Evolutionary conservation across 1,140 invertebrate species (phyloP).

Genomic region (Nylanderia fulva): DNA sequence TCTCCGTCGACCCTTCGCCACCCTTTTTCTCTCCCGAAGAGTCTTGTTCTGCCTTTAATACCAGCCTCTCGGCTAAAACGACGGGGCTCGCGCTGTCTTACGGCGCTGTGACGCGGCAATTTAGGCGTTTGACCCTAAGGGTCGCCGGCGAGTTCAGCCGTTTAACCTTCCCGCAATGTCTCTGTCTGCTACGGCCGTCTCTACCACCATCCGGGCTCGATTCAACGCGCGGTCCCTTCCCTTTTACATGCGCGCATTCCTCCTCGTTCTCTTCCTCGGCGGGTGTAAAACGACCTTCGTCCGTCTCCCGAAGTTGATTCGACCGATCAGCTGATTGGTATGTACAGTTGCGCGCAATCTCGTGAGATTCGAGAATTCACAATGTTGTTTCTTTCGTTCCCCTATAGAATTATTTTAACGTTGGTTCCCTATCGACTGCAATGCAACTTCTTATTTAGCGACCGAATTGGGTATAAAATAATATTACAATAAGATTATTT

Average conservation of each 20-base stretch:
- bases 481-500: not conserved
- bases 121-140: slow-evolving; percentile 83
- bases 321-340: slow-evolving; percentile 28
- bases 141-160: slow-evolving; percentile 80
- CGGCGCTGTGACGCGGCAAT: slow-evolving; percentile 82
- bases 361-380: slow-evolving; percentile 26
- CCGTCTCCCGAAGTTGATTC: slow-evolving; percentile 24
- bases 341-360: slow-evolving; percentile 24
- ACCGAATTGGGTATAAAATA: not conserved
- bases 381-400: not conserved
- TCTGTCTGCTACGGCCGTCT: slow-evolving; percentile 75
- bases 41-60: slow-evolving; percentile 71
- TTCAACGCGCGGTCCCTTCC: slow-evolving; percentile 63
- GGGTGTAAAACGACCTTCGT: slow-evolving; percentile 56
- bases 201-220: slow-evolving; percentile 18
- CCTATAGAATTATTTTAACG: not conserved
- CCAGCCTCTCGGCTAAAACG: slow-evolving; percentile 74
- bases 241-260: slow-evolving; percentile 64
- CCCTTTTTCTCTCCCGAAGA: slow-evolving; percentile 22
- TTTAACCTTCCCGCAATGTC: slow-evolving; percentile 83
- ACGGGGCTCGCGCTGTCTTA: slow-evolving; percentile 76
- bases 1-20: not conserved
- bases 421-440: not conserved
- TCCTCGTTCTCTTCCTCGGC: slow-evolving; percentile 61
- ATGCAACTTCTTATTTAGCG: not conserved